Evolutionary conservation across 35 echinoderm and acorn worm species (phyloP).

Genomic region (Stichopus chloronotus): DNA sequence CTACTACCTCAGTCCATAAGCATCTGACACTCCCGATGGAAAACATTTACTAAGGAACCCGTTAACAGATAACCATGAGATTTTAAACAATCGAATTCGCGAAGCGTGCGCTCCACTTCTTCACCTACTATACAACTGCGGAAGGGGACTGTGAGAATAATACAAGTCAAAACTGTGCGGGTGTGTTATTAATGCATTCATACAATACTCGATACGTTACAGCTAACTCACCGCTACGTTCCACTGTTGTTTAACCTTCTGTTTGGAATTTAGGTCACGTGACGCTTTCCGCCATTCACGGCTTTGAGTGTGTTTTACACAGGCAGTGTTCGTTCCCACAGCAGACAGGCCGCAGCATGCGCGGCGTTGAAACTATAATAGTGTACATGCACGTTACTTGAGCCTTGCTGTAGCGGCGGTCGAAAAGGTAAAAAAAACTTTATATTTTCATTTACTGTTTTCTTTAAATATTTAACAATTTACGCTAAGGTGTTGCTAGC

Average conservation of each 20-base stretch:
- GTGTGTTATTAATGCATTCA: neutral
- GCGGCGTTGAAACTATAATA: neutral
- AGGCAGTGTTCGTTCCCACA: neutral
- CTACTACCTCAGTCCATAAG: too few species aligned
- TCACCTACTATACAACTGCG: neutral
- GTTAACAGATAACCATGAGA: neutral
- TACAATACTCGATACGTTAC: neutral
- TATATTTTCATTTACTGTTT: constrained; percentile 2
- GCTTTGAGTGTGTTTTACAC: constrained; percentile 10
- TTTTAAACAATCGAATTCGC: neutral
- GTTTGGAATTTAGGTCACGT: constrained; percentile 20
- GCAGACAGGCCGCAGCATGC: neutral
- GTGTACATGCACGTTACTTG: neutral
- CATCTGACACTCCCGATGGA: too few species aligned
- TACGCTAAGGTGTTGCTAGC: neutral
- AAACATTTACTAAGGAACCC: neutral
- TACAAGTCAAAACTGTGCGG: neutral
- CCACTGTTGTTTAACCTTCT: constrained; percentile 7
- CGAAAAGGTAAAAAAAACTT: constrained; percentile 17
- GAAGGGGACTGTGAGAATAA: constrained; percentile 9
- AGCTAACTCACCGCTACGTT: neutral
- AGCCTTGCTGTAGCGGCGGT: neutral
- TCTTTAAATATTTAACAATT: neutral
- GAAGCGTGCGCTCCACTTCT: neutral
- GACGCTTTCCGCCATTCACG: constrained; percentile 12